Evolutionary conservation across 1,140 invertebrate genomes (phyloP).

Genomic region (Elymnias hypermnestra): DNA sequence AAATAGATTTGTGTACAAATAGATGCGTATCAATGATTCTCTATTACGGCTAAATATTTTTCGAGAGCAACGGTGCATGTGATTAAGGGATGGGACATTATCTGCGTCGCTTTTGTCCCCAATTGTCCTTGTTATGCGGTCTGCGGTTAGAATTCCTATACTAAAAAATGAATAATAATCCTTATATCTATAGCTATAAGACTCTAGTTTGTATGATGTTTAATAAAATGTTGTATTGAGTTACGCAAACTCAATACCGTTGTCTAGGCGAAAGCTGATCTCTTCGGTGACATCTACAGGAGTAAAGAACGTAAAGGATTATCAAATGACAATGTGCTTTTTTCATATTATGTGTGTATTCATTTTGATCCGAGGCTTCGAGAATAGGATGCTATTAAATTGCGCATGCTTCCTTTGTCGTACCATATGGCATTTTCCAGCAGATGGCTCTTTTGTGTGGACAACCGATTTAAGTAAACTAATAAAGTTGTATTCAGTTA

Average conservation of each 20-base stretch:
- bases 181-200: constrained; percentile 34
- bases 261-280: constrained; percentile 69
- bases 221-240: constrained; percentile 50
- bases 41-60: constrained; percentile 66
- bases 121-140: constrained; percentile 66
- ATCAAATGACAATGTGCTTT: constrained; percentile 71
- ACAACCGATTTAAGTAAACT: constrained; percentile 40
- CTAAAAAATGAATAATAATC: constrained; percentile 26
- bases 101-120: constrained; percentile 62
- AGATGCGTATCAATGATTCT: constrained; percentile 51
- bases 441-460: constrained; percentile 63
- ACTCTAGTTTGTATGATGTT: constrained; percentile 23
- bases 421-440: constrained; percentile 65
- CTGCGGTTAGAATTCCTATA: constrained; percentile 44
- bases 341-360: constrained; percentile 52
- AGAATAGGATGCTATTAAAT: constrained; percentile 72
- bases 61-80: constrained; percentile 68
- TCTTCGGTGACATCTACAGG: constrained; percentile 67
- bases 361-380: constrained; percentile 51
- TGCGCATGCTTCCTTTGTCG: constrained; percentile 67
- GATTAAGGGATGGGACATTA: constrained; percentile 73
- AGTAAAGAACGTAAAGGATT: constrained; percentile 63
- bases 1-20: constrained; percentile 57
- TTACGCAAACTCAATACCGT: constrained; percentile 70
- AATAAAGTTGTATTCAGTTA: constrained; percentile 23